Conservation (phyloP, 2,888 invertebrate species). For the Heliconius ethilla region DNA sequence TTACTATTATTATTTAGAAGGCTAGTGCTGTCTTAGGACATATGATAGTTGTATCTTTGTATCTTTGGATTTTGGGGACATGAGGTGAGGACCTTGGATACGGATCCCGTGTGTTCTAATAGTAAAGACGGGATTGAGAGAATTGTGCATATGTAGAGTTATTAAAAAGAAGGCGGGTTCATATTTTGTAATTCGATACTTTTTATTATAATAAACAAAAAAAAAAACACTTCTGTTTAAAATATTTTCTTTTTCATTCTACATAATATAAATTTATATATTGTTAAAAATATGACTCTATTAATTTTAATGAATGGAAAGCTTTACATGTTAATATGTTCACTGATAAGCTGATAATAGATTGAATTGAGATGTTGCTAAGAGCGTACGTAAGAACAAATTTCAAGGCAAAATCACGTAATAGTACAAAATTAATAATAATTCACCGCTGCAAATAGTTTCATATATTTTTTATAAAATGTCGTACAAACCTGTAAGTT, state of each 20-base stretch:
- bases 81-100: too few relatives aligned
- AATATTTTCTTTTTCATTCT: not conserved
- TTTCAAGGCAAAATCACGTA: constrained; percentile 32
- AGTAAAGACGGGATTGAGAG: not conserved
- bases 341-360: constrained; percentile 39
- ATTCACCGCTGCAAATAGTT: not conserved
- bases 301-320: constrained; percentile 4
- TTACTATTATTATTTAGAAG: too few relatives aligned
- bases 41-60: too few relatives aligned
- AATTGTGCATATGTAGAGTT: too few relatives aligned
- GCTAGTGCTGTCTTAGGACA: too few relatives aligned
- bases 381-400: constrained; percentile 17
- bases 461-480: constrained; percentile 46
- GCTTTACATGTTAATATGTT: not conserved
- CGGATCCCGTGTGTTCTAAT: too few relatives aligned
- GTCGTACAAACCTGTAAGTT: constrained; percentile 71
- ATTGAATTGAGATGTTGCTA: constrained; percentile 26
- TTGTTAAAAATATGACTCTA: not conserved
- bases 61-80: too few relatives aligned
- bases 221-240: not conserved
- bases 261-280: not conserved
- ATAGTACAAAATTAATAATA: constrained; percentile 3
- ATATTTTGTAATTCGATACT: not conserved
- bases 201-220: not conserved
- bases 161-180: not conserved